These are phyloP conservation scores for Palythoa heliodiscus DNA, from an alignment of 92 coral and sea anemone species.

Conservation along the genomic window DNA sequence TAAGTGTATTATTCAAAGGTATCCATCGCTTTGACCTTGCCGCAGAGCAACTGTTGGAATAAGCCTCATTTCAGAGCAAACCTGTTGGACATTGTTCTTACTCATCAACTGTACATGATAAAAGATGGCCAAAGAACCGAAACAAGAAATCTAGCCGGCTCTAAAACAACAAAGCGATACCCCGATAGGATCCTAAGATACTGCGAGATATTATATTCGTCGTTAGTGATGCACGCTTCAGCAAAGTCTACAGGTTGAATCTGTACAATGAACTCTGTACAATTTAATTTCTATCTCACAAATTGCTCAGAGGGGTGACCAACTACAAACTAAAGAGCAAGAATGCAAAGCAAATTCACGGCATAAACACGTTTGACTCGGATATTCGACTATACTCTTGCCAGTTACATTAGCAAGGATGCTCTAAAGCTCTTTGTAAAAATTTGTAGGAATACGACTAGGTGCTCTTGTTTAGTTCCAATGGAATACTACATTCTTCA, in stretches of 20 bases:
- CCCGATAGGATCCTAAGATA: neutral
- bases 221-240: slow-evolving; percentile 9
- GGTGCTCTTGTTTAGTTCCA: neutral
- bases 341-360: neutral
- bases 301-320: neutral
- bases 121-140: neutral
- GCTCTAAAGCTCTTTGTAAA: neutral
- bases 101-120: slow-evolving; percentile 31
- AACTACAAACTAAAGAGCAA: neutral
- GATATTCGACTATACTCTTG: neutral
- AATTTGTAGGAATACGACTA: neutral
- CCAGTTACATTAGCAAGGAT: neutral
- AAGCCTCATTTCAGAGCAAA: slow-evolving; percentile 15
- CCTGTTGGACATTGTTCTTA: slow-evolving; percentile 6
- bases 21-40: neutral
- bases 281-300: slow-evolving; percentile 41
- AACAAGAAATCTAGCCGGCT: neutral
- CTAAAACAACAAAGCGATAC: neutral
- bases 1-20: neutral
- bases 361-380: neutral
- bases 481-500: neutral
- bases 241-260: neutral
- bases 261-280: slow-evolving; percentile 43
- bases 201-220: slow-evolving; percentile 19
- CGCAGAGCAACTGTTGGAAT: too few species aligned